Base-by-base conservation (phyloP, 2,797 vertebrate species). In the Tragopan temminckii region DNA sequence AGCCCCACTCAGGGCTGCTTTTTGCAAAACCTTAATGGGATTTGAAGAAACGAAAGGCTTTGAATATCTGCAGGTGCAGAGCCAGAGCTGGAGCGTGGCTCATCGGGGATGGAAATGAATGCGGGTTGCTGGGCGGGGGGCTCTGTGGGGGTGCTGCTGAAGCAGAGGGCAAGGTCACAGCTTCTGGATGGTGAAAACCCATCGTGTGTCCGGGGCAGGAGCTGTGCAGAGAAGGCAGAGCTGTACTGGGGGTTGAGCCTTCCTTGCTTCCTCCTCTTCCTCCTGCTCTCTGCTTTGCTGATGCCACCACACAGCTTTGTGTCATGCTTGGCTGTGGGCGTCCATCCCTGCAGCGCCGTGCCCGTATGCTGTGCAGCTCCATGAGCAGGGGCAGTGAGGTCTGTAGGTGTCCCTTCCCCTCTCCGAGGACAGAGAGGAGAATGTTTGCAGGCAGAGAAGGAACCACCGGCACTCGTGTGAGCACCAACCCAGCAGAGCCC, bases 21-120 rank as follows among this genome's bases (percentile, higher is more conserved):
- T 91, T 82, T 77, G 92, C 85, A 92, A 95, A 90, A 76, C 75
- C 95, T 94, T 95, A 91, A 94, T 45, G 67, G 80, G 94, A 95
- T 95, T 89, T 91, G 88, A 75, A 78, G 90, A 72, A 93, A 87
- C 71, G 89, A 96, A 90, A 88, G 68, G 90, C 94, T 93, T 88
- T 68, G 94, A 69, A 33, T 36, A 63, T 80, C 87, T 79, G 88
- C 85, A 91, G 94, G 95, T 90, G 90, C 88, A 1, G 35, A 90
- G 84, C 75, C 78, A 76, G 83, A 7, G 48, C 5, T 35, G n/a
- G n/a, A 58, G 1, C 55, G 55, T 0, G 4, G 95, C 88, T 89
- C 79, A 14, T 48, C 29, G 24, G 1, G 68, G 74, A 24, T 50
- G 76, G 3, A 18, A 43, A 29, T 0, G 29, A 80, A 16, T 0